Evolutionary conservation across 2,797 vertebrate species (phyloP).

Genomic region (Clarias fuscus): DNA sequence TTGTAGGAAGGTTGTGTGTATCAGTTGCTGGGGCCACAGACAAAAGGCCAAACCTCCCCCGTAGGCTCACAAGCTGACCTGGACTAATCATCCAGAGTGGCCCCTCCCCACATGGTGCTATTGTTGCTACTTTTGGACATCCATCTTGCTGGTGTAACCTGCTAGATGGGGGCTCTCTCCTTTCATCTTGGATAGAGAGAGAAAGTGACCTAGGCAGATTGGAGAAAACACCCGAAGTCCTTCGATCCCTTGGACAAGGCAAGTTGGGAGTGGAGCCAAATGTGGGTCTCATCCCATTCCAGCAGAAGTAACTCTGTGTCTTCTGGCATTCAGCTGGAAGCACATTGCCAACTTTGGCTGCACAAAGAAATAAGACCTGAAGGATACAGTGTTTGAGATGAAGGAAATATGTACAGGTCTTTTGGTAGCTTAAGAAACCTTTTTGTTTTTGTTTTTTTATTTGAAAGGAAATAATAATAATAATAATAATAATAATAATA

Average conservation of each 20-base stretch:
- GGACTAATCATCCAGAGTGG: constrained; percentile 80
- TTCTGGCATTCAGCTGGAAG: constrained; percentile 51
- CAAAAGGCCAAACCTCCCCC: constrained; percentile 61
- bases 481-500: not conserved
- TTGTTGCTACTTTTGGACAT: constrained; percentile 78
- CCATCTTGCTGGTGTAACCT: constrained; percentile 82
- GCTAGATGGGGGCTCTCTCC: constrained; percentile 77
- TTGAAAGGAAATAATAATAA: not conserved
- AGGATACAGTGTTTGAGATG: not conserved
- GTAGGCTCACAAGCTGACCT: constrained; percentile 70
- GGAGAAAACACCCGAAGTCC: constrained; percentile 75
- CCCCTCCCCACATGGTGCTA: constrained; percentile 75
- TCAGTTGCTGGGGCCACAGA: constrained; percentile 72
- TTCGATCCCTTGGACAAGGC: constrained; percentile 47
- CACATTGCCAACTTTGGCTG: constrained; percentile 12
- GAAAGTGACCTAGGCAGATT: constrained; percentile 73
- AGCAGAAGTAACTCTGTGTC: constrained; percentile 54
- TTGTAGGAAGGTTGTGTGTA: constrained; percentile 75
- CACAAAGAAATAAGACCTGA: constrained; percentile 10
- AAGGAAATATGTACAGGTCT: not conserved
- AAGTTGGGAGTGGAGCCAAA: constrained; percentile 62
- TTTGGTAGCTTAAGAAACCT: not conserved
- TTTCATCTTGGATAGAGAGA: constrained; percentile 72
- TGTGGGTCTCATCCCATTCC: constrained; percentile 65
- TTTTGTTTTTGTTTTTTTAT: not conserved